Evolutionary conservation across 2,888 invertebrate genomes (phyloP).

Genomic region (Spisula subtruncata): DNA sequence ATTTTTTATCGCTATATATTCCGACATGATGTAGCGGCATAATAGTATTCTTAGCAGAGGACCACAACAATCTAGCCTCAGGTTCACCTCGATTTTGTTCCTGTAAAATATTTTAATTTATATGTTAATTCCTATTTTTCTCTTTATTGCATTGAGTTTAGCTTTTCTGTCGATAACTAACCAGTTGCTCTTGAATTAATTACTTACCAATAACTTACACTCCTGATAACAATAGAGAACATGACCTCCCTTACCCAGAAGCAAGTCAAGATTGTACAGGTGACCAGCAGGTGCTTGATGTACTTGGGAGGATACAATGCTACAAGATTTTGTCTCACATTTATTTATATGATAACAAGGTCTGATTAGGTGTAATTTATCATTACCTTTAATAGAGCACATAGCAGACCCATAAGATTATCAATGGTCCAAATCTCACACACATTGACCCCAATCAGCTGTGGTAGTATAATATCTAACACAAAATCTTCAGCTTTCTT

Average conservation of each 20-base stretch:
- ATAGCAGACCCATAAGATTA: slow-evolving; percentile 93
- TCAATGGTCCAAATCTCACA: slow-evolving; percentile 94
- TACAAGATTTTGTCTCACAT: too few relatives aligned
- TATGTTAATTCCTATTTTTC: not conserved
- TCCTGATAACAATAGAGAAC: too few relatives aligned
- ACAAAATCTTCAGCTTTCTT: slow-evolving; percentile 93
- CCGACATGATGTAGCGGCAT: slow-evolving; percentile 95
- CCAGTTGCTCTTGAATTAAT: too few relatives aligned
- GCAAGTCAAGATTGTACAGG: too few relatives aligned
- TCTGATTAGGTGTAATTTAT: not conserved
- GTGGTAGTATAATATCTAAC: slow-evolving; percentile 94
- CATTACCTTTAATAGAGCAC: slow-evolving; percentile 89
- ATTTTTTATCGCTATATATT: slow-evolving; percentile 93
- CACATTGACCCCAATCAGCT: slow-evolving; percentile 94
- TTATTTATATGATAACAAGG: too few relatives aligned
- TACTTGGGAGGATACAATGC: too few relatives aligned
- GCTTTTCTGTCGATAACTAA: not conserved
- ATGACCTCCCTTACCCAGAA: too few relatives aligned
- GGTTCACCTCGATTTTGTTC: slow-evolving; percentile 90
- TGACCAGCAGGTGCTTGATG: too few relatives aligned
- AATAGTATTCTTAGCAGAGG: slow-evolving; percentile 93
- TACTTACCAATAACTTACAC: too few relatives aligned
- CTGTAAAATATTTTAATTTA: not conserved
- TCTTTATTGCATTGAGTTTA: not conserved
- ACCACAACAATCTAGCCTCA: slow-evolving; percentile 94